phyloP scores from a whole-genome alignment of 2,797 vertebrate species.

The Heteromormyrus szaboi region DNA sequence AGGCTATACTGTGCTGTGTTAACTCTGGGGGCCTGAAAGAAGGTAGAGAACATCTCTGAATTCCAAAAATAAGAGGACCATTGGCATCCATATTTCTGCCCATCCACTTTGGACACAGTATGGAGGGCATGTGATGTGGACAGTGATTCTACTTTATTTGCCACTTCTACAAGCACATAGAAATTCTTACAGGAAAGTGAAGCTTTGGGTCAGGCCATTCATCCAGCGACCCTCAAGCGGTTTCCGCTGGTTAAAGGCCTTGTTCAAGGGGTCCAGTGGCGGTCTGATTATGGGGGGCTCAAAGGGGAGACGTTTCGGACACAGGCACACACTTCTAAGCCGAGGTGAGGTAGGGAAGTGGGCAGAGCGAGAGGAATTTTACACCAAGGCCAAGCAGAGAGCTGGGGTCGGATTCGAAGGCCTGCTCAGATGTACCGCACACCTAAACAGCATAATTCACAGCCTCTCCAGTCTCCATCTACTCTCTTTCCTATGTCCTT shows the following conservation, averaged over 20 bases:
- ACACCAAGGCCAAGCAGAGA: background rate
- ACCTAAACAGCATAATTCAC: background rate
- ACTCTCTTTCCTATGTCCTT: background rate
- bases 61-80: background rate
- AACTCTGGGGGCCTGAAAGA: background rate
- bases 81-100: background rate
- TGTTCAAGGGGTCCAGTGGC: background rate
- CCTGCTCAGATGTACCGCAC: background rate
- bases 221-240: background rate
- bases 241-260: background rate
- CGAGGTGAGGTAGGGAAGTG: background rate
- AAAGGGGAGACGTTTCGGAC: background rate
- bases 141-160: background rate
- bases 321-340: background rate
- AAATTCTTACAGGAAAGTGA: background rate
- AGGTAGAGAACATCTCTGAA: background rate
- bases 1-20: background rate
- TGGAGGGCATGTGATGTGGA: background rate
- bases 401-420: background rate
- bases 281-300: background rate
- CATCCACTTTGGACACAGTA: background rate
- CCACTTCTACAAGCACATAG: background rate
- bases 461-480: background rate
- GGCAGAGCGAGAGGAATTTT: background rate
- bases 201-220: background rate